phyloP scores from a whole-genome alignment of 2,888 invertebrate species.

The Lepas anatifera region DNA sequence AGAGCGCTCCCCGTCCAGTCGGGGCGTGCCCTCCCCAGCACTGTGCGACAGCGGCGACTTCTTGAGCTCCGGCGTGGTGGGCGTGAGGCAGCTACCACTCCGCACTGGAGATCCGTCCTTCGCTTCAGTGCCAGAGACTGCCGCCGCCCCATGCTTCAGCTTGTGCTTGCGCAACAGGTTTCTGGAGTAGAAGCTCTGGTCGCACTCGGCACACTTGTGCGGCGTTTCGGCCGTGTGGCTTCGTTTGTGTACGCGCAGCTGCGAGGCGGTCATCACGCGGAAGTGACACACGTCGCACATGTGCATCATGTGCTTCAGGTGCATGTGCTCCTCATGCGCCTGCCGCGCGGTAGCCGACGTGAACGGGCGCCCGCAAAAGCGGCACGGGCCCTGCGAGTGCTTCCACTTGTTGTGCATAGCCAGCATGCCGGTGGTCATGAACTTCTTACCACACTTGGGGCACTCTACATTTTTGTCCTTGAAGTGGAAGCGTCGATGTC shows the following conservation, averaged over 20 bases:
- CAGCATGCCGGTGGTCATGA: constrained; percentile 23
- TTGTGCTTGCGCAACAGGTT: constrained; percentile 62
- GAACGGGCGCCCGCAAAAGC: constrained; percentile 23
- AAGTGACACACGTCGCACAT: constrained; percentile 24
- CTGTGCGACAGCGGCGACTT: neutral
- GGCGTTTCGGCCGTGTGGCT: constrained; percentile 23
- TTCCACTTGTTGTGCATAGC: constrained; percentile 25
- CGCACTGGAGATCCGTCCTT: no score
- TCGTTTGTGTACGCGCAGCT: constrained; percentile 22
- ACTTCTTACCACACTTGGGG: constrained; percentile 24
- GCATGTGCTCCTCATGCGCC: constrained; percentile 25
- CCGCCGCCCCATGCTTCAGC: no score
- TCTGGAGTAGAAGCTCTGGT: constrained; percentile 65
- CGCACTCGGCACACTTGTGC: constrained; percentile 45
- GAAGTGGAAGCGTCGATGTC: constrained; percentile 7
- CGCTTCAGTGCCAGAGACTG: constrained; percentile 17
- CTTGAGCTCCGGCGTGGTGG: no score
- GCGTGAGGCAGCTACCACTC: no score
- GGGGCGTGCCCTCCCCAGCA: neutral
- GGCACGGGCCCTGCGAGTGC: constrained; percentile 24
- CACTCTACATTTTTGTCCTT: constrained; percentile 24
- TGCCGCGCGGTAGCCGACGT: constrained; percentile 24
- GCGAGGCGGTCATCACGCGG: constrained; percentile 19
- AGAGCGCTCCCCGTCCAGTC: neutral
- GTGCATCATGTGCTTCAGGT: constrained; percentile 23